Evolutionary conservation across 2,797 vertebrate species (phyloP).

Genomic region (Ceyx erithaca): DNA sequence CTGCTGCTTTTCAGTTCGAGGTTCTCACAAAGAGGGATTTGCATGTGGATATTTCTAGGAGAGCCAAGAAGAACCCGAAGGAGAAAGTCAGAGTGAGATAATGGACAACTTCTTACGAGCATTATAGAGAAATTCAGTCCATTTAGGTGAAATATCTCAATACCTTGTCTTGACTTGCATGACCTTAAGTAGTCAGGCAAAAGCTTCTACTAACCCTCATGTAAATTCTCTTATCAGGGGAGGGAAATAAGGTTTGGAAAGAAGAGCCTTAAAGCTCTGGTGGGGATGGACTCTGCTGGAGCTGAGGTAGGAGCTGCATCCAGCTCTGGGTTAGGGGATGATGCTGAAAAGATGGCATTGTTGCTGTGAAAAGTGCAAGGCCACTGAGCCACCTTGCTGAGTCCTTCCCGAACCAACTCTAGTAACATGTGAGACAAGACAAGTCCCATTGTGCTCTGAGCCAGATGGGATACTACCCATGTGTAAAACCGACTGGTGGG

Average conservation of each 20-base stretch:
- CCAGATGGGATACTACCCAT: not conserved
- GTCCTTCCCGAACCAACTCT: not conserved
- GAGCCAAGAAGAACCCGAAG: not conserved
- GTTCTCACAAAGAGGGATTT: not conserved
- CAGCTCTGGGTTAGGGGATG: not conserved
- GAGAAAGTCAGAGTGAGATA: not conserved
- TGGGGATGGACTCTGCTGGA: not conserved
- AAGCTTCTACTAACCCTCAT: not conserved
- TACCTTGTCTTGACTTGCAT: not conserved
- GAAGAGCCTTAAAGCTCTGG: not conserved
- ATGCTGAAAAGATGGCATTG: not conserved
- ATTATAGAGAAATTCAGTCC: not conserved
- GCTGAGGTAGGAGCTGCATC: not conserved
- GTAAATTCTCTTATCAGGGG: not conserved
- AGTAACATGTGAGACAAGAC: not conserved
- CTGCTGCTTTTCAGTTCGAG: not conserved
- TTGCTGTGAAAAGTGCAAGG: not conserved
- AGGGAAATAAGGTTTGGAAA: not conserved
- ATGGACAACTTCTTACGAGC: not conserved
- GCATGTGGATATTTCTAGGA: not conserved
- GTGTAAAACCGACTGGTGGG: accelerated
- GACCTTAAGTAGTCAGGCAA: not conserved
- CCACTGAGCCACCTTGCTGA: not conserved
- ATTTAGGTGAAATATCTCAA: not conserved
- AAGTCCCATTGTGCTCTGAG: not conserved